Evolutionary conservation across 2,888 invertebrate genomes (phyloP).

Genomic region (Desoria tigrina): DNA sequence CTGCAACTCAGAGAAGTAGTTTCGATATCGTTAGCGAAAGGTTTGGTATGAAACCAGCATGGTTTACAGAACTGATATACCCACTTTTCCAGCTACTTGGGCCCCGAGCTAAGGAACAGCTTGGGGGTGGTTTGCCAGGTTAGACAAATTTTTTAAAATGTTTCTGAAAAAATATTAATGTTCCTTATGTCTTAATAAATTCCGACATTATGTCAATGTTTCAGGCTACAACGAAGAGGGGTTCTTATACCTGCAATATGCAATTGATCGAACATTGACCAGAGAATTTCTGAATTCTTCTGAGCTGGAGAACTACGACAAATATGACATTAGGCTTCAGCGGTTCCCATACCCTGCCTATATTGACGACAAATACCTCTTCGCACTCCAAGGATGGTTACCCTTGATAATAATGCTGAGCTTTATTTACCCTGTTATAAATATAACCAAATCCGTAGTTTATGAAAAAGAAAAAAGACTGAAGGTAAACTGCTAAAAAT

Average conservation of each 20-base stretch:
- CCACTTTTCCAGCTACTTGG: slow-evolving; percentile 68
- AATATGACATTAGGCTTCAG: slow-evolving; percentile 58
- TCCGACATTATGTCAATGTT: not conserved
- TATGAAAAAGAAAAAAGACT: slow-evolving; percentile 74
- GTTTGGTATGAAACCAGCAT: slow-evolving; percentile 56
- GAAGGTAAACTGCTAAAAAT: slow-evolving; percentile 61
- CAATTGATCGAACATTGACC: slow-evolving; percentile 60
- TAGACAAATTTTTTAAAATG: not conserved
- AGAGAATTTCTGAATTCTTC: slow-evolving; percentile 26
- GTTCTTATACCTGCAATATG: slow-evolving; percentile 68
- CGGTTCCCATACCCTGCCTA: slow-evolving; percentile 72
- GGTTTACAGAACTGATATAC: slow-evolving; percentile 71
- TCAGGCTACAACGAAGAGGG: slow-evolving; percentile 64
- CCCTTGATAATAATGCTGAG: slow-evolving; percentile 43
- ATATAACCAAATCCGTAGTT: slow-evolving; percentile 72
- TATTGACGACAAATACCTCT: slow-evolving; percentile 65
- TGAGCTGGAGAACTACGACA: slow-evolving; percentile 27
- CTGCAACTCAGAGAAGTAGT: slow-evolving; percentile 49
- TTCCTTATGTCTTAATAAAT: too few species aligned
- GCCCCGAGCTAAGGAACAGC: slow-evolving; percentile 63
- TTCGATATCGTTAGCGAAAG: slow-evolving; percentile 50
- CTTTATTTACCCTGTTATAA: slow-evolving; percentile 77
- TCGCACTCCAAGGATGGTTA: slow-evolving; percentile 61
- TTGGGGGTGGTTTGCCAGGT: slow-evolving; percentile 66
- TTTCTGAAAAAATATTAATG: too few species aligned